Evolutionary conservation across 2,888 invertebrate species (phyloP).

Genomic region (Cephus runcator): DNA sequence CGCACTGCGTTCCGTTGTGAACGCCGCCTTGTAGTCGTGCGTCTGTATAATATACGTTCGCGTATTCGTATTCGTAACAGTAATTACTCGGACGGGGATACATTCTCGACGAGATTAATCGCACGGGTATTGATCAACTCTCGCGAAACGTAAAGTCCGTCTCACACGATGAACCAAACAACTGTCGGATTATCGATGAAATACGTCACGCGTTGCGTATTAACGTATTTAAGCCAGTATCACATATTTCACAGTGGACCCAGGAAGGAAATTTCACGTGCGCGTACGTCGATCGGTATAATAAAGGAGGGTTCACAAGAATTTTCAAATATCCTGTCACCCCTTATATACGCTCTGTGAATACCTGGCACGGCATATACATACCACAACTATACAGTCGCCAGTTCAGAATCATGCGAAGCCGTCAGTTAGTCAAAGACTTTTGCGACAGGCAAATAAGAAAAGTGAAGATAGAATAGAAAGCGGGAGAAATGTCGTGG

Average conservation of each 20-base stretch:
- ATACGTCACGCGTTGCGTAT: background rate
- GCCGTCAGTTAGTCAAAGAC: background rate
- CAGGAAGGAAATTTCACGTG: background rate
- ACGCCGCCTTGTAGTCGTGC: background rate
- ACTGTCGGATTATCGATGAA: background rate
- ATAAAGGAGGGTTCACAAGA: background rate
- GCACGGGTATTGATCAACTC: slow-evolving; percentile 38
- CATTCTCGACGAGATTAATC: slow-evolving; percentile 37
- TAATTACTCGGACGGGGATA: slow-evolving; percentile 36
- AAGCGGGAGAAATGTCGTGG: background rate
- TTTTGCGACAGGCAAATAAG: background rate
- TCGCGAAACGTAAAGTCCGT: slow-evolving; percentile 25
- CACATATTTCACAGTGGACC: background rate
- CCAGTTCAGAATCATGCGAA: background rate
- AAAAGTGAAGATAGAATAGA: background rate
- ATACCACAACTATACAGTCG: background rate
- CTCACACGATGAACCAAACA: slow-evolving; percentile 3
- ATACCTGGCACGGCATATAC: background rate
- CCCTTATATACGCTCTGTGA: background rate
- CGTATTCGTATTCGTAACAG: slow-evolving; percentile 29
- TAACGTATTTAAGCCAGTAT: background rate
- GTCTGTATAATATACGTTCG: background rate
- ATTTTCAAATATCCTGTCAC: background rate
- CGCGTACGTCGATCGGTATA: background rate
- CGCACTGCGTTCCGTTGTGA: background rate